Evolutionary conservation across 2,113 vertebrate species (phyloP).

Genomic region (Arvicanthis niloticus): DNA sequence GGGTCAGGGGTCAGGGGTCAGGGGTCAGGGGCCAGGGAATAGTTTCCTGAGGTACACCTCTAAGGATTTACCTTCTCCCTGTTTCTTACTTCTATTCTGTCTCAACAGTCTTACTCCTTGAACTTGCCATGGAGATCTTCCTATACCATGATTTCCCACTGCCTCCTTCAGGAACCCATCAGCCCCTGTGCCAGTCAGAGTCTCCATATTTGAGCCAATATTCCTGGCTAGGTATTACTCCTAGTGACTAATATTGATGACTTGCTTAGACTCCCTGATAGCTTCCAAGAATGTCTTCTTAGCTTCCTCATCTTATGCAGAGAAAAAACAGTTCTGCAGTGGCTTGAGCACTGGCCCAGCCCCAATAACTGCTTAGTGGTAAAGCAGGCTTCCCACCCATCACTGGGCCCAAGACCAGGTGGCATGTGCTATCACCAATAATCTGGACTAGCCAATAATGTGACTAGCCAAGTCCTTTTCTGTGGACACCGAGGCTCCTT

Average conservation of each 20-base stretch:
- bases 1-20: background rate
- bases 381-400: background rate
- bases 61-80: background rate
- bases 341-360: background rate
- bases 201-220: background rate
- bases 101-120: background rate
- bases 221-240: background rate
- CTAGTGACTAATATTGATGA: background rate
- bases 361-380: accelerated
- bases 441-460: too few species aligned
- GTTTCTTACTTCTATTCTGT: background rate
- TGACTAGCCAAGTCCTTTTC: too few species aligned
- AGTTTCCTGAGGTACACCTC: background rate
- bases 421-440: background rate
- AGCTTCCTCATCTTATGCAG: background rate
- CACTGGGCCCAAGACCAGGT: background rate
- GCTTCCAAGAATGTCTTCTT: background rate
- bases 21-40: too few species aligned
- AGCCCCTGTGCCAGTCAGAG: accelerated
- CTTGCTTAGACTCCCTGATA: background rate
- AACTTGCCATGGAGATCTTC: background rate
- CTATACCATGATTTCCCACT: background rate
- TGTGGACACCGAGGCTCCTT: background rate
- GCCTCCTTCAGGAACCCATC: accelerated
- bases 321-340: background rate